phyloP scores from a whole-genome alignment of 1,140 invertebrate genomes.

The Drosophila micromelanica region DNA sequence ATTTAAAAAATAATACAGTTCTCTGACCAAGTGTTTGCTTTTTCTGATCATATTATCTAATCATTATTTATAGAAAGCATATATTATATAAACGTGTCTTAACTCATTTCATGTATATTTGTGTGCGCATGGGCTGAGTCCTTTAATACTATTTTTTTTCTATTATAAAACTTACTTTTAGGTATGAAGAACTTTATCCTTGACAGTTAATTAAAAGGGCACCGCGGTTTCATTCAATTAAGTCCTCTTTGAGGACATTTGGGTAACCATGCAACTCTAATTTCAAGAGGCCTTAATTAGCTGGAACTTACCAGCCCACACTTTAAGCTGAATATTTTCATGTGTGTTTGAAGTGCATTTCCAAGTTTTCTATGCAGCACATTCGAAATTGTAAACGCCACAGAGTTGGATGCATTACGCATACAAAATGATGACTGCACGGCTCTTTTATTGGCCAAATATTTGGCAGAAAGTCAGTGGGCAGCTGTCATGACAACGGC shows the following conservation, averaged over 20 bases:
- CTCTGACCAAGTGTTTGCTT: too few relatives aligned
- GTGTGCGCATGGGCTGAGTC: too few relatives aligned
- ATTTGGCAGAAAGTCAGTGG: slow-evolving; percentile 14
- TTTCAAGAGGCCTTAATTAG: slow-evolving; percentile 25
- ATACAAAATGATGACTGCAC: slow-evolving; percentile 30
- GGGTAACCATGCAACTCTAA: slow-evolving; percentile 2
- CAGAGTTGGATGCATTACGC: slow-evolving; percentile 23
- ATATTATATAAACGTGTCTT: too few relatives aligned
- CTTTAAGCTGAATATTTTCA: neutral
- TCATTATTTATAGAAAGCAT: too few relatives aligned
- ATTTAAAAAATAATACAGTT: too few relatives aligned
- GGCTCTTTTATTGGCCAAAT: slow-evolving; percentile 10
- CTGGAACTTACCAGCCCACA: slow-evolving; percentile 1
- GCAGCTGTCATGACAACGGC: slow-evolving; percentile 24
- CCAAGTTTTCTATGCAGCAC: neutral
- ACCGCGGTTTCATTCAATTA: slow-evolving; percentile 61
- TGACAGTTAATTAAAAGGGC: slow-evolving; percentile 69
- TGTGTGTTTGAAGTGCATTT: neutral
- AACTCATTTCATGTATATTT: too few relatives aligned
- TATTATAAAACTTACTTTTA: too few relatives aligned
- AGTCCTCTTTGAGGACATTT: slow-evolving; percentile 37
- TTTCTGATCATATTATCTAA: too few relatives aligned
- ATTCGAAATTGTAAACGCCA: slow-evolving; percentile 10
- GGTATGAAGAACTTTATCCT: too few relatives aligned
- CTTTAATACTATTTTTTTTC: too few relatives aligned